Evolutionary conservation across 2,888 invertebrate species (phyloP).

Genomic region (Drosophila meridiana): DNA sequence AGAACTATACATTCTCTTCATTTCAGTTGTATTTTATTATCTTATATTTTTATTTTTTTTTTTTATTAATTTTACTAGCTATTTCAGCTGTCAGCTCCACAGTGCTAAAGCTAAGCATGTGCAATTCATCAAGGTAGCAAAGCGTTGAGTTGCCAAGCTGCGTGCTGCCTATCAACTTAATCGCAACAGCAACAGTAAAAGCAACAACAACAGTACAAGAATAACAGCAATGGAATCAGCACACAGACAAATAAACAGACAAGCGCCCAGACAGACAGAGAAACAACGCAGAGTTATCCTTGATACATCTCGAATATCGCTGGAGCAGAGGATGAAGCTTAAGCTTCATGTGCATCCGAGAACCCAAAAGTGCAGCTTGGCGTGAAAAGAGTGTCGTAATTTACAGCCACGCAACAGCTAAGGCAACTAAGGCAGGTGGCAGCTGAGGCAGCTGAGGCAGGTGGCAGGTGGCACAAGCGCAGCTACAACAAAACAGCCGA

Average conservation of each 20-base stretch:
- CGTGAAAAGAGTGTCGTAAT: conserved; percentile 75
- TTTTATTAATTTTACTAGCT: background rate
- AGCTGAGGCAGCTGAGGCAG: background rate
- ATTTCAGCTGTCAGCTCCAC: conserved; percentile 10
- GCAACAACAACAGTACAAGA: conserved; percentile 12
- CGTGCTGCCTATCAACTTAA: conserved; percentile 73
- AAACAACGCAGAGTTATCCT: conserved; percentile 38
- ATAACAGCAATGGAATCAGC: conserved; percentile 30
- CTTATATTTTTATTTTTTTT: background rate
- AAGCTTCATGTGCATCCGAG: conserved; percentile 27
- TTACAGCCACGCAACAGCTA: conserved; percentile 55
- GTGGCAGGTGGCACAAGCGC: conserved; percentile 25
- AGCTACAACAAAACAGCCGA: conserved; percentile 26
- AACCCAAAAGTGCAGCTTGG: conserved; percentile 72
- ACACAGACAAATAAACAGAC: conserved; percentile 44
- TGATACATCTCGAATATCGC: conserved; percentile 39
- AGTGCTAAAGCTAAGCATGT: conserved; percentile 36
- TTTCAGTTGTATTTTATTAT: background rate
- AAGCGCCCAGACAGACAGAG: background rate
- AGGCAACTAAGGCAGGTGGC: conserved; percentile 6
- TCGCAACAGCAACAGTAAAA: conserved; percentile 43
- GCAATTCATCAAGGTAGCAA: conserved; percentile 63
- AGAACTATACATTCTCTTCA: background rate
- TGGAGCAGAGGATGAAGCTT: conserved; percentile 15
- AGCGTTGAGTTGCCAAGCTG: conserved; percentile 37